A percentile compares a stretch with the other conserved stretches of the same genome.
These are phyloP conservation scores for Psilopogon haemacephalus DNA, from an alignment of 2,113 vertebrate genomes.

Conservation along the genomic window DNA sequence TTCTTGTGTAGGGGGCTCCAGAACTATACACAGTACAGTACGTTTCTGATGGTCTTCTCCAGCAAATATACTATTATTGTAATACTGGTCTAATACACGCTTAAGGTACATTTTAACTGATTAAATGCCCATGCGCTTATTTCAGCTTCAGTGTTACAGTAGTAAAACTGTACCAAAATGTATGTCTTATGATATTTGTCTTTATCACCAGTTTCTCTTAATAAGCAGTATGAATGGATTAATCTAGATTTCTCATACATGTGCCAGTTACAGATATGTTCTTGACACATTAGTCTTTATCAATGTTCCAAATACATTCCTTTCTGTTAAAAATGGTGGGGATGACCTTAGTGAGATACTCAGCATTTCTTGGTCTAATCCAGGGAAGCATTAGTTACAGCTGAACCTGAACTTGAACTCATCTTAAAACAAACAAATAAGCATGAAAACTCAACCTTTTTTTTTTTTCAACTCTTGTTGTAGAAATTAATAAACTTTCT, in stretches of 20 bases:
- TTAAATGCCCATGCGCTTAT: fast-evolving
- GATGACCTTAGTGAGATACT: neutral
- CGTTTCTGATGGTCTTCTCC: neutral
- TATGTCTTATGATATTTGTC: neutral
- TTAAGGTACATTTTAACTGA: neutral
- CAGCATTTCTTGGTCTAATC: neutral
- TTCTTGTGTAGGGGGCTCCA: too few relatives aligned
- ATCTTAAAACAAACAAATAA: neutral
- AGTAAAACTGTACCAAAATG: neutral
- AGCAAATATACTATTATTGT: neutral
- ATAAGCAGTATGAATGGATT: neutral
- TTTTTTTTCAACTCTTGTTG: neutral
- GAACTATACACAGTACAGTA: too few relatives aligned
- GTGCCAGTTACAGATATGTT: neutral
- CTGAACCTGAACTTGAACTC: neutral
- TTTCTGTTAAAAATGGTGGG: neutral
- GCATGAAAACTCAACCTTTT: fast-evolving
- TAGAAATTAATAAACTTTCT: neutral
- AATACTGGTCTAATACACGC: neutral
- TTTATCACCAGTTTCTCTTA: neutral
- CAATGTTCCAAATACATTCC: neutral
- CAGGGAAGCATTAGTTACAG: neutral
- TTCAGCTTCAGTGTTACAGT: neutral
- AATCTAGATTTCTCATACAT: neutral
- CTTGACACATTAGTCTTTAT: neutral